Percentiles rank a stretch among this genome's conserved stretches.
These are phyloP conservation scores for Elephantulus edwardii DNA, from an alignment of 2,113 vertebrate genomes.

Conservation along the genomic window DNA sequence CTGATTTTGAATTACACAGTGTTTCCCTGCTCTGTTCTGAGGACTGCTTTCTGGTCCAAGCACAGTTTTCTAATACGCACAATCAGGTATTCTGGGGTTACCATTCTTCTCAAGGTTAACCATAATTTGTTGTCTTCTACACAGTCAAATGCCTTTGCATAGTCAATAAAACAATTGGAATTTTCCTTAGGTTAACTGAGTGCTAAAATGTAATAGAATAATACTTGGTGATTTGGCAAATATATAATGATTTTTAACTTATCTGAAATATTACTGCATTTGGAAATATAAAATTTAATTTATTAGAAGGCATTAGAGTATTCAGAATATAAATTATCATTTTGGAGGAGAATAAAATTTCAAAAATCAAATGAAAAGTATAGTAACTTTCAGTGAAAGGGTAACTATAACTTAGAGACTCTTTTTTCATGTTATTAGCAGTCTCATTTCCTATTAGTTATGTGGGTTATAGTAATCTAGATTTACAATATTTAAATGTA, in stretches of 20 bases:
- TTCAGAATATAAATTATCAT: neutral
- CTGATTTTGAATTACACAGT: too few species aligned
- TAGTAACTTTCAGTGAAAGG: neutral
- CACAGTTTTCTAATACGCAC: too few species aligned
- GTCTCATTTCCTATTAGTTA: neutral
- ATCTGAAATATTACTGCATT: conserved; percentile 20
- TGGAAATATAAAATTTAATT: conserved; percentile 4
- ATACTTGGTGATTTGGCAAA: neutral
- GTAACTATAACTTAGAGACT: neutral
- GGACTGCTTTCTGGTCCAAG: too few species aligned
- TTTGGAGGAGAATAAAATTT: neutral
- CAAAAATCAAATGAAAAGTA: neutral
- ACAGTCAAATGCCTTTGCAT: too few species aligned
- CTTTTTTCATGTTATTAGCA: neutral
- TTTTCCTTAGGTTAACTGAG: neutral
- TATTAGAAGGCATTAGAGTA: neutral
- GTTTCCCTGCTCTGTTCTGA: too few species aligned
- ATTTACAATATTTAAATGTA: neutral
- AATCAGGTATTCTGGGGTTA: too few species aligned
- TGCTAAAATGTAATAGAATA: conserved; percentile 5
- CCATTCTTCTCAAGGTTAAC: too few species aligned
- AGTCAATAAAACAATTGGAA: conserved; percentile 19
- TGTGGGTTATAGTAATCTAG: neutral
- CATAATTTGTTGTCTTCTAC: too few species aligned
- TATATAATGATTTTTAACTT: neutral